Evolutionary conservation across 2,113 vertebrate species (phyloP).

Genomic region (Spea multiplicata): DNA sequence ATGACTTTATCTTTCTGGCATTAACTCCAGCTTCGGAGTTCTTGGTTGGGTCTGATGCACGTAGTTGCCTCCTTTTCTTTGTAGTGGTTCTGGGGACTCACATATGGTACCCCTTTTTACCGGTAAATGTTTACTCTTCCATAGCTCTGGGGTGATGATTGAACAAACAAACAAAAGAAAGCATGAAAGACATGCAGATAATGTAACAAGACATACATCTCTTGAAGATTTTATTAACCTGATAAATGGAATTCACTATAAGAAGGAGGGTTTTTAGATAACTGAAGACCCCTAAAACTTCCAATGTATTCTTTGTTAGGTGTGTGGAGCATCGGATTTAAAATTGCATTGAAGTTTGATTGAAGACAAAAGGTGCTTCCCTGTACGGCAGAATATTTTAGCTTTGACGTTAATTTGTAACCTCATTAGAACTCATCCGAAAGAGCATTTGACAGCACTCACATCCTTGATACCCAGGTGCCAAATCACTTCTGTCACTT

Average conservation of each 20-base stretch:
- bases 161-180: too few relatives aligned
- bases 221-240: too few relatives aligned
- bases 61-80: too few relatives aligned
- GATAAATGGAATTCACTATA: neutral
- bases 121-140: too few relatives aligned
- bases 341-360: neutral
- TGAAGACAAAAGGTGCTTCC: neutral
- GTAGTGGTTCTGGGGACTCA: too few relatives aligned
- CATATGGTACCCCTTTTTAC: too few relatives aligned
- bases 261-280: neutral
- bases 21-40: too few relatives aligned
- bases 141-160: too few relatives aligned
- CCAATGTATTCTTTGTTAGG: neutral
- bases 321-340: neutral
- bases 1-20: too few relatives aligned
- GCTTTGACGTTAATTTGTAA: constrained; percentile 16
- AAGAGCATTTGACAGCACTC: constrained; percentile 26
- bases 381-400: neutral
- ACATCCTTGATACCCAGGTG: neutral
- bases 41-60: too few relatives aligned
- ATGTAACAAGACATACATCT: too few relatives aligned
- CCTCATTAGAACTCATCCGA: neutral
- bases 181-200: too few relatives aligned
- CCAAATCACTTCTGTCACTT: constrained; percentile 27
- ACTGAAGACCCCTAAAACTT: neutral